Base-by-base conservation (phyloP, 2,797 vertebrate species). In the Clarias platycephalus region DNA sequence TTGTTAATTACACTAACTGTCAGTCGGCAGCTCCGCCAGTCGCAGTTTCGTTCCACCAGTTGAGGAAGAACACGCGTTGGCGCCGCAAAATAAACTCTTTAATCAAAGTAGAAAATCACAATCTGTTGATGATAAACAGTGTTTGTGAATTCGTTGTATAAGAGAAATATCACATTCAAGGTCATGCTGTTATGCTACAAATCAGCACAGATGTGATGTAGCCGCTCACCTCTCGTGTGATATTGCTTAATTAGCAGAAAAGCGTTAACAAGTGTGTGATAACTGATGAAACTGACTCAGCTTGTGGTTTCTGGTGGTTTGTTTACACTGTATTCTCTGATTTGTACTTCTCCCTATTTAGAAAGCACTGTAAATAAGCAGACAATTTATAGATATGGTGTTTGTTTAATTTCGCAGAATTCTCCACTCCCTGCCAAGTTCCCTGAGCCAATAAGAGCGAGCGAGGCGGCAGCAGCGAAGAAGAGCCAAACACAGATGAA, bases 391-490 rank as follows among this genome's bases (percentile, higher is more conserved):
- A 53, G 49, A 12, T 4, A 20, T 28, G n/a, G 10, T 24, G 86
- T 84, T 72, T 87, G 55, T 84, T 64, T 44, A 9, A 49, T 82
- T 85, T 80, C 89, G 31, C 93, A 99, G 98, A 99, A 98, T 90
- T 97, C 96, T 92, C 91, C 92, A 7, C 96, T 99, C 91, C 98
- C 98, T 58, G 83, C 94, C 66, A 98, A 97, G 90, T 97, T 99
- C 90, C 97, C 98, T 58, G 98, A 99, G 88, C 97, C 98, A 26
- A 92, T 99, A 88, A 97, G 97, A 96, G 97, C 97, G 0, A 99
- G 97, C 24, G 98, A 99, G 91, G 98, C 98, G 89, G 98, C 98
- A n/a, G 97, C 97, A 67, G 97, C 97, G 70, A 99, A 99, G 94
- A 95, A 95, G 90, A 97, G 92, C 91, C 98, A 99, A 84, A 95